phyloP scores from a whole-genome alignment of 2,797 vertebrate species.

The Galagoides demidoff region DNA sequence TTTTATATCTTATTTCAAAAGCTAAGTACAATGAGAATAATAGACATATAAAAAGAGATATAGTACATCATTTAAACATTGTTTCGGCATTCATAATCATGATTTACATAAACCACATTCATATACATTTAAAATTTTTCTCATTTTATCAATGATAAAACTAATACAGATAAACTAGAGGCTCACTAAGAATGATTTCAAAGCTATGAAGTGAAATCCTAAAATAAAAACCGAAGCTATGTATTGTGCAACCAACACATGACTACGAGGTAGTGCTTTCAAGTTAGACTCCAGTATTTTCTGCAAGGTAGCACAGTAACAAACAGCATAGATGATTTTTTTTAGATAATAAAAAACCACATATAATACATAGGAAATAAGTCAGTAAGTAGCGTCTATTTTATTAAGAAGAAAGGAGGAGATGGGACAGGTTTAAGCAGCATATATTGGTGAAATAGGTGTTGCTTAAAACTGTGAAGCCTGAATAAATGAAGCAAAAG shows the following conservation, averaged over 20 bases:
- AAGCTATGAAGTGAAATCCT: neutral
- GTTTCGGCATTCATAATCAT: neutral
- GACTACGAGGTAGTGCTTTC: neutral
- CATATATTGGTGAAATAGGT: neutral
- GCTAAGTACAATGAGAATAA: neutral
- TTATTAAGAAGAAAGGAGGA: neutral
- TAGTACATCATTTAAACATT: neutral
- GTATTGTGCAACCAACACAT: neutral
- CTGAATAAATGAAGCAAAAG: neutral
- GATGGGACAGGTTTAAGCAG: neutral
- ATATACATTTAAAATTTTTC: neutral
- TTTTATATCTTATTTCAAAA: conserved; percentile 21
- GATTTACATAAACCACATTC: neutral
- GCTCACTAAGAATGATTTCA: neutral
- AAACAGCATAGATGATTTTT: neutral
- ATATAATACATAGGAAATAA: neutral
- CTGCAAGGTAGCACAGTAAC: neutral
- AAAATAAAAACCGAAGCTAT: neutral
- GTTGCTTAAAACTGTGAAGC: neutral
- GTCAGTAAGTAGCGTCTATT: neutral
- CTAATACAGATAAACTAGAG: neutral
- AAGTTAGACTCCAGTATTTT: neutral
- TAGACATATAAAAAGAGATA: neutral
- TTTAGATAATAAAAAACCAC: neutral
- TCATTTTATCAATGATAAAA: neutral